Evolutionary conservation across 2,113 vertebrate genomes (phyloP).

Genomic region (Anarhynchus alexandrinus): DNA sequence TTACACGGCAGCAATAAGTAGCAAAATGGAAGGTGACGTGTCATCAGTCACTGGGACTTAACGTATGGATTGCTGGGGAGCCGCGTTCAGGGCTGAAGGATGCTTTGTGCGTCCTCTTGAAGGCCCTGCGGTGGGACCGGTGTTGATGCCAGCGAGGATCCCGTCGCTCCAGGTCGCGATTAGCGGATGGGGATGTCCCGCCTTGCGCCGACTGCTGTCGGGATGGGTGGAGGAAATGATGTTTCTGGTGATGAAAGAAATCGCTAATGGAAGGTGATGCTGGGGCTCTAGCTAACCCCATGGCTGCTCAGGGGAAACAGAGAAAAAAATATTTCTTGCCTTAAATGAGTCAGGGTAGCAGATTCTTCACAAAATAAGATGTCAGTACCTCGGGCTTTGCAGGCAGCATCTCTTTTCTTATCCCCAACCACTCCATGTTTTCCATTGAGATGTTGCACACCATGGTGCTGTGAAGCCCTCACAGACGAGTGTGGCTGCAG

Average conservation of each 20-base stretch:
- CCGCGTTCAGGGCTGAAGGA: neutral
- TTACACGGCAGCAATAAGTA: neutral
- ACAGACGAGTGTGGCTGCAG: neutral
- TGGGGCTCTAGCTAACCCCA: neutral
- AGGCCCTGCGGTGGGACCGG: neutral
- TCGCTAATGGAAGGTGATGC: neutral
- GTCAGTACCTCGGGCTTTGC: neutral
- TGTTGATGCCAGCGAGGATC: fast-evolving
- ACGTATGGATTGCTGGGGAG: neutral
- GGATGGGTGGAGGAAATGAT: neutral
- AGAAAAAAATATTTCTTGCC: neutral
- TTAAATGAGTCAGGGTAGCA: neutral
- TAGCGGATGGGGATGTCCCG: neutral
- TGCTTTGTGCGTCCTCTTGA: fast-evolving
- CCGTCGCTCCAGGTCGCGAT: fast-evolving
- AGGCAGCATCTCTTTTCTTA: neutral
- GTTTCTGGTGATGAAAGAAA: neutral
- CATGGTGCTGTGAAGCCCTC: fast-evolving
- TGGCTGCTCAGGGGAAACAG: neutral
- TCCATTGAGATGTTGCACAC: no score
- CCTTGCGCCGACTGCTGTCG: fast-evolving
- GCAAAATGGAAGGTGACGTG: neutral
- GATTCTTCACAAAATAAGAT: neutral
- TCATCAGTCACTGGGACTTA: neutral
- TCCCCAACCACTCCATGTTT: neutral